Percentiles rank a stretch among this genome's conserved stretches.
These are phyloP conservation scores for Gasterosteus nipponicus DNA, from an alignment of 2,113 vertebrate species.

Conservation along the genomic window DNA sequence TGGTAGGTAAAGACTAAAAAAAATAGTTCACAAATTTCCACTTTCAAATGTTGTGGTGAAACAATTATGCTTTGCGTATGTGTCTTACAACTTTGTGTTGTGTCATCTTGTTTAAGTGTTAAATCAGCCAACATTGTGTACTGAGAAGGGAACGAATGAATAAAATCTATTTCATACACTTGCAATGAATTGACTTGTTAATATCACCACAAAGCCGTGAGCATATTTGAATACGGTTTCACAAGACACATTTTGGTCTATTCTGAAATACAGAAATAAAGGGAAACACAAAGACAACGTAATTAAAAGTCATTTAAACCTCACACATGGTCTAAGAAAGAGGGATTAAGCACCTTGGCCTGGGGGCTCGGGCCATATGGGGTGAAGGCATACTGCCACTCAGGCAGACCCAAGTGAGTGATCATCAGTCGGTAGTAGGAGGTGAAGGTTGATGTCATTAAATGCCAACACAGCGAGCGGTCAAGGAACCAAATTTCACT, in stretches of 20 bases:
- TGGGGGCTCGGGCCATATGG: conserved; percentile 93
- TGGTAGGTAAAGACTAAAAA: not conserved
- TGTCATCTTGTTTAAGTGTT: conserved; percentile 9
- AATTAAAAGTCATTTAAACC: not conserved
- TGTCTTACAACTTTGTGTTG: not conserved
- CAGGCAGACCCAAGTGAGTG: conserved; percentile 93
- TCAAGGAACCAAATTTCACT: conserved; percentile 97
- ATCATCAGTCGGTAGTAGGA: conserved; percentile 95
- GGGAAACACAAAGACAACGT: not conserved
- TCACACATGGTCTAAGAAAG: not conserved
- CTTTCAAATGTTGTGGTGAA: not conserved
- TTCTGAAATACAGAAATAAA: not conserved
- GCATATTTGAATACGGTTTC: not conserved
- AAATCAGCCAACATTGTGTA: conserved; percentile 13
- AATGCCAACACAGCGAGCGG: conserved; percentile 93
- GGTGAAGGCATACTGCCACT: conserved; percentile 96
- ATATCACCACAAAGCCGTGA: not conserved
- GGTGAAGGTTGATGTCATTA: conserved; percentile 90
- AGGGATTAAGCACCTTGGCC: conserved; percentile 82
- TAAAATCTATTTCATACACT: conserved; percentile 32
- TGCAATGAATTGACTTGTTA: conserved; percentile 15
- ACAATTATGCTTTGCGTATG: not conserved
- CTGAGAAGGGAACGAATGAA: conserved; percentile 7
- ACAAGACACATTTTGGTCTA: not conserved
- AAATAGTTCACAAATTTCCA: not conserved